These are phyloP conservation scores for Zoanthus sansibaricus DNA, from an alignment of 92 coral and sea anemone genomes.

Conservation along the genomic window DNA sequence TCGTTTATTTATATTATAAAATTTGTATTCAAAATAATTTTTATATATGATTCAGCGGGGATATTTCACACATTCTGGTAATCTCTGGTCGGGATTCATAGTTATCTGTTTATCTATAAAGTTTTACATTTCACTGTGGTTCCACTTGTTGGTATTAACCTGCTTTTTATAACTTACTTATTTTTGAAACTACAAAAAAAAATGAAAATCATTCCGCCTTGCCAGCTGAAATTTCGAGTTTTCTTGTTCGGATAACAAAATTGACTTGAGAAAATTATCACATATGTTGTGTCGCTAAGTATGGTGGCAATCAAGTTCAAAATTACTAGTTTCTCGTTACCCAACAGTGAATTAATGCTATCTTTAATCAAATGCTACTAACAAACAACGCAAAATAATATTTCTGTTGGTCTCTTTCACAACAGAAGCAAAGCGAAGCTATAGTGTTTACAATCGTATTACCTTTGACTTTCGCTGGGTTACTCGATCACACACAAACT, in stretches of 20 bases:
- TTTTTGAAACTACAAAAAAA: not conserved
- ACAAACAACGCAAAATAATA: too few relatives aligned
- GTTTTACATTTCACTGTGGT: not conserved
- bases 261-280: not conserved
- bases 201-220: not conserved
- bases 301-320: slow-evolving; percentile 2
- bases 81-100: not conserved
- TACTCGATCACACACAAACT: not conserved
- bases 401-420: too few relatives aligned
- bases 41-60: not conserved
- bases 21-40: not conserved
- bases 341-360: too few relatives aligned
- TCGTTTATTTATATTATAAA: not conserved
- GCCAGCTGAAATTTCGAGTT: slow-evolving; percentile 2
- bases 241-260: slow-evolving; percentile 7
- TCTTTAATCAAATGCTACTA: too few relatives aligned
- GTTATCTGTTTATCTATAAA: not conserved
- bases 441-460: not conserved
- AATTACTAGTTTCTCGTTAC: not conserved
- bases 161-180: not conserved
- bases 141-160: not conserved
- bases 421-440: slow-evolving; percentile 19
- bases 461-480: not conserved
- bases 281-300: not conserved
- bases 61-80: not conserved